Conservation (phyloP, 1,140 invertebrate species). For the Latrodectus geometricus region DNA sequence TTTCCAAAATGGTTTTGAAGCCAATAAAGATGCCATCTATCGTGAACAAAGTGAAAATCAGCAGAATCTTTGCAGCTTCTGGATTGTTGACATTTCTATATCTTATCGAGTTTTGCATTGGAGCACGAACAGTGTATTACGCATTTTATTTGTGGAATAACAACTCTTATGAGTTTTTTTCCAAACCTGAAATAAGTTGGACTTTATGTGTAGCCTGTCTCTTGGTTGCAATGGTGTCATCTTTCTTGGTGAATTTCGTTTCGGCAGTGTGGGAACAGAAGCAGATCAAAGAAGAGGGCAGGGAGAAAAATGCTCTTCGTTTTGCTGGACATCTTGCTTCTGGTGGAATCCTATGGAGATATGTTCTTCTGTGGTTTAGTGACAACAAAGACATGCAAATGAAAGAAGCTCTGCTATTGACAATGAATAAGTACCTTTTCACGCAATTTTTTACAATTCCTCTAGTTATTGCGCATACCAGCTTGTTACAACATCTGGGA, state of each 20-base stretch:
- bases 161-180: background rate
- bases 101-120: conserved; percentile 37
- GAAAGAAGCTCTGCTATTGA: conserved; percentile 24
- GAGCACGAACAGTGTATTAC: conserved; percentile 32
- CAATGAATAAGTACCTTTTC: conserved; percentile 37
- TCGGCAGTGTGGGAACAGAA: conserved; percentile 52
- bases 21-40: background rate
- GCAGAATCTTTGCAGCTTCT: conserved; percentile 28
- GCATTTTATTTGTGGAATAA: conserved; percentile 30
- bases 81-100: conserved; percentile 47
- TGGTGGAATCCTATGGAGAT: conserved; percentile 85
- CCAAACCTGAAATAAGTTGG: background rate
- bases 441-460: conserved; percentile 53
- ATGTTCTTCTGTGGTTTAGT: conserved; percentile 77
- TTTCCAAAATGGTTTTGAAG: too few species aligned
- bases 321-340: conserved; percentile 38
- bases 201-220: conserved; percentile 24
- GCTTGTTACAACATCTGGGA: conserved; percentile 17
- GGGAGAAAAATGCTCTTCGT: conserved; percentile 11
- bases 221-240: background rate
- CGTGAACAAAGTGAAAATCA: conserved; percentile 10
- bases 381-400: conserved; percentile 9
- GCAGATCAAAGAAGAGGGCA: conserved; percentile 13
- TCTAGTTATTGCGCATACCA: conserved; percentile 18
- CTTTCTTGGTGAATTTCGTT: conserved; percentile 12